Evolutionary conservation across 2,113 vertebrate species (phyloP).

Genomic region (Pyrgilauda ruficollis): DNA sequence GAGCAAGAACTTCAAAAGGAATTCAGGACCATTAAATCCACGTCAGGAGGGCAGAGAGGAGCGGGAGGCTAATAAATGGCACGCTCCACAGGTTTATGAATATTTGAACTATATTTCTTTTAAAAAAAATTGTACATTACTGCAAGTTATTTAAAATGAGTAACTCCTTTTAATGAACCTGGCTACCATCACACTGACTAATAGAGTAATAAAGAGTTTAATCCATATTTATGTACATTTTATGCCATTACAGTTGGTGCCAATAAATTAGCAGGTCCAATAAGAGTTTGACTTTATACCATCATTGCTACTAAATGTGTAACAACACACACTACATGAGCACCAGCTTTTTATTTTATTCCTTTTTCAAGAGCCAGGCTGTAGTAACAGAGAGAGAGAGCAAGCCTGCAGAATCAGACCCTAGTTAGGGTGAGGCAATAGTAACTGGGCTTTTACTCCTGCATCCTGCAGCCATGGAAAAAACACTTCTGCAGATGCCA

Average conservation of each 20-base stretch:
- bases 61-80: neutral
- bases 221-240: slow-evolving; percentile 36
- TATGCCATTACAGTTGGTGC: neutral
- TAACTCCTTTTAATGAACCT: slow-evolving; percentile 22
- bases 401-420: neutral
- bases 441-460: neutral
- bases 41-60: neutral
- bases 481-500: neutral
- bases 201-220: neutral
- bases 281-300: neutral
- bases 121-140: neutral
- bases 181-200: neutral
- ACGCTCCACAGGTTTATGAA: neutral
- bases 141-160: neutral
- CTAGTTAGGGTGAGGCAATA: rapidly evolving
- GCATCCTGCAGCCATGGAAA: neutral
- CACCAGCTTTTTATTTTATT: neutral
- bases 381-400: neutral
- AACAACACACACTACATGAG: neutral
- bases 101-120: neutral
- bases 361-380: neutral
- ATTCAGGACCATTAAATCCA: neutral
- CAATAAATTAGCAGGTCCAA: slow-evolving; percentile 19
- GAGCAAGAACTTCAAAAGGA: neutral
- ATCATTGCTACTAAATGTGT: neutral